A percentile compares a stretch with the other conserved stretches of the same genome.
Conservation (phyloP, 2,113 vertebrate species). For the Stegastes partitus region DNA sequence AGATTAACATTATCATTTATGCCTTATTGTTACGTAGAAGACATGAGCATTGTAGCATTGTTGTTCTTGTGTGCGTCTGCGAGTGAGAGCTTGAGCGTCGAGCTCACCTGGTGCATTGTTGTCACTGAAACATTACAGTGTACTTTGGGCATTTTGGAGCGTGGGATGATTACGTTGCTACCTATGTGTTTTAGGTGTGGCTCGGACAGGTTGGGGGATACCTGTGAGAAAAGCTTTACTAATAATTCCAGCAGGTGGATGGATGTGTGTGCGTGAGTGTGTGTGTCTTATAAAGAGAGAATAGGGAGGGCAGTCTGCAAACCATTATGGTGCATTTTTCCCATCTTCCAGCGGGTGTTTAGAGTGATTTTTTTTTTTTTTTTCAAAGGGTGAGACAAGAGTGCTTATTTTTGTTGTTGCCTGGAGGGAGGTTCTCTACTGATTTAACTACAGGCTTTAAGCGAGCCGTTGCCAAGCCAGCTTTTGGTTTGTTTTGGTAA, state of each 20-base stretch:
- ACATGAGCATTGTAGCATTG: conserved; percentile 84
- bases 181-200: conserved; percentile 71
- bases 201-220: conserved; percentile 64
- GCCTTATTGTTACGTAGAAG: conserved; percentile 85
- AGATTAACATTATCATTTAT: conserved; percentile 84
- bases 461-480: conserved; percentile 31
- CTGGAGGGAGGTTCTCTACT: conserved; percentile 34
- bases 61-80: conserved; percentile 42
- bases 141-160: conserved; percentile 72
- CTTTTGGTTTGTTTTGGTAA: conserved; percentile 21
- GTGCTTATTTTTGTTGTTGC: conserved; percentile 22
- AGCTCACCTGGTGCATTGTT: conserved; percentile 74
- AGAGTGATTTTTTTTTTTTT: conserved; percentile 14
- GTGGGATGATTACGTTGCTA: conserved; percentile 69
- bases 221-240: conserved; percentile 86
- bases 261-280: conserved; percentile 22
- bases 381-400: conserved; percentile 28
- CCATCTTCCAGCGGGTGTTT: conserved; percentile 62
- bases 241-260: conserved; percentile 83
- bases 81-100: conserved; percentile 16
- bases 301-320: conserved; percentile 65
- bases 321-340: conserved; percentile 65
- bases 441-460: conserved; percentile 46
- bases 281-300: conserved; percentile 42
- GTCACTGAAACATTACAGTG: conserved; percentile 74